These are phyloP conservation scores for Tetrao urogallus DNA, from an alignment of 2,113 vertebrate species.

Conservation along the genomic window DNA sequence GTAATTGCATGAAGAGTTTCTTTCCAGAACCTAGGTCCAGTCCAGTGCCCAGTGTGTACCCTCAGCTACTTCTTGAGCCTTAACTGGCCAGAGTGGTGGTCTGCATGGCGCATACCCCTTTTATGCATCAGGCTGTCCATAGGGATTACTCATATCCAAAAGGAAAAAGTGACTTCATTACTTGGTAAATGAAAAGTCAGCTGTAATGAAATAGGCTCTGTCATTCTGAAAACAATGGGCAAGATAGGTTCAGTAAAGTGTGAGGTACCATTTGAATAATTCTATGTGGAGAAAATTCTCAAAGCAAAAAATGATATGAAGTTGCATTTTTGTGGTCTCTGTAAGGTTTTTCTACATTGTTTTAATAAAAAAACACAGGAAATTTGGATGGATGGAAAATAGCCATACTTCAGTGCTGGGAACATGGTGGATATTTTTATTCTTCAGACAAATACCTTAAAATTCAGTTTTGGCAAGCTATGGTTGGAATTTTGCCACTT, in stretches of 20 bases:
- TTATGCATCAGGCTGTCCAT: fast-evolving
- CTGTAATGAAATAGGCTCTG: not conserved
- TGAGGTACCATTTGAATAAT: not conserved
- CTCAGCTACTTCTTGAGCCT: not conserved
- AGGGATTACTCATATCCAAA: not conserved
- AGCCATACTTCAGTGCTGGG: not conserved
- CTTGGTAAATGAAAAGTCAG: not conserved
- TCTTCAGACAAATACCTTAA: conserved; percentile 24
- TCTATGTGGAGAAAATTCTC: not conserved
- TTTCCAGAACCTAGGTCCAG: not conserved
- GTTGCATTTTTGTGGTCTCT: not conserved
- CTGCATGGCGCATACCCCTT: fast-evolving
- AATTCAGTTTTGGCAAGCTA: conserved; percentile 14
- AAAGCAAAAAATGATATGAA: not conserved
- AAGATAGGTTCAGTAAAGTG: not conserved
- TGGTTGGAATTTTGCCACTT: conserved; percentile 25
- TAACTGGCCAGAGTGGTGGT: not conserved
- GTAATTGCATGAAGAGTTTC: not conserved
- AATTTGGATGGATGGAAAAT: not conserved
- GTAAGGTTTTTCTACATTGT: not conserved
- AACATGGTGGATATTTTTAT: conserved; percentile 51
- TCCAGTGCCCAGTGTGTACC: not conserved
- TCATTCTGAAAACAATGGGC: not conserved
- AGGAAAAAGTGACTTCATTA: not conserved
- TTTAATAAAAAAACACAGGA: not conserved